A percentile compares a stretch with the other conserved stretches of the same genome.
Evolutionary conservation across 2,888 invertebrate species (phyloP).

Genomic region (Drosophila gaucha): DNA sequence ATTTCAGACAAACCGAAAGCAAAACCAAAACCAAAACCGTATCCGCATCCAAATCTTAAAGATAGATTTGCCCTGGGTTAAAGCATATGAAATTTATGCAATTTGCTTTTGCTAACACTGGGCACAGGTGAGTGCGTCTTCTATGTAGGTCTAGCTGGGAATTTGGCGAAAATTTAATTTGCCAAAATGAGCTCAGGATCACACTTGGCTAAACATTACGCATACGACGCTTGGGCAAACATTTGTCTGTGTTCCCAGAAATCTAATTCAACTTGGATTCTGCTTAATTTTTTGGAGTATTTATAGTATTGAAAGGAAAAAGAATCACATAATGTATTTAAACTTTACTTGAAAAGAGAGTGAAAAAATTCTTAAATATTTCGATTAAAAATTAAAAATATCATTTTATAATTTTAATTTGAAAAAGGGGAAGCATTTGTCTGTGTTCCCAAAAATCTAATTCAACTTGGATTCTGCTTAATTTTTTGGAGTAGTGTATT

Average conservation of each 20-base stretch:
- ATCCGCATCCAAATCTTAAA: constrained; percentile 20
- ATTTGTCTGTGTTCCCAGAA: neutral
- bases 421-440: constrained; percentile 5
- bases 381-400: too few relatives aligned
- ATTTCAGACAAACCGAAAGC: constrained; percentile 11
- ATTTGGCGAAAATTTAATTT: constrained; percentile 35
- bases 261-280: neutral
- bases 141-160: neutral
- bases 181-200: constrained; percentile 18
- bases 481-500: neutral
- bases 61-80: constrained; percentile 4
- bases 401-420: too few relatives aligned
- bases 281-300: neutral
- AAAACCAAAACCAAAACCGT: neutral
- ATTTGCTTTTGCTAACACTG: constrained; percentile 11
- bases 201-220: constrained; percentile 24
- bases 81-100: constrained; percentile 20
- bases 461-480: neutral
- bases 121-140: constrained; percentile 11
- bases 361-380: too few relatives aligned
- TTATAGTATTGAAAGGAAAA: neutral
- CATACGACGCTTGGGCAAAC: constrained; percentile 19
- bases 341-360: too few relatives aligned
- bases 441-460: neutral
- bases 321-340: too few relatives aligned